Evolutionary conservation across 2,113 vertebrate species (phyloP).

Genomic region (Tricholaema leucomelas): DNA sequence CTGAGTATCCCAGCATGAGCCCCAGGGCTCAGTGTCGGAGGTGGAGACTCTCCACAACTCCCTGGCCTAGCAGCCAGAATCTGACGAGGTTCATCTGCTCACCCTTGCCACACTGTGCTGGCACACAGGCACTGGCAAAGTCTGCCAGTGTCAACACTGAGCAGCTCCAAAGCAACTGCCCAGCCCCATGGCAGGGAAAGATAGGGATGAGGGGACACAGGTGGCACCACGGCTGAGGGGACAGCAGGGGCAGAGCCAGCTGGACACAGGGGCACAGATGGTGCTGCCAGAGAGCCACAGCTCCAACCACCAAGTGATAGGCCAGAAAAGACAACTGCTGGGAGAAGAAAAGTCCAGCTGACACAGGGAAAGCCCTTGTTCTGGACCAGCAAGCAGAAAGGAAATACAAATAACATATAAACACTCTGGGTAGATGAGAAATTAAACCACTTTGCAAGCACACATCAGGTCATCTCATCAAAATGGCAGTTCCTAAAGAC

Average conservation of each 20-base stretch:
- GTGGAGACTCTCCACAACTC: neutral
- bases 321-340: neutral
- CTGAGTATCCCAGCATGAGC: neutral
- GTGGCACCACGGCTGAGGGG: accelerated
- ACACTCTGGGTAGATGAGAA: neutral
- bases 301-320: accelerated
- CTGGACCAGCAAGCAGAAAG: neutral
- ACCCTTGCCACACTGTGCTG: neutral
- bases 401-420: too few relatives aligned
- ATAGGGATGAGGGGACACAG: neutral
- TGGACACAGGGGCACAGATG: neutral
- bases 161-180: neutral
- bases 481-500: accelerated
- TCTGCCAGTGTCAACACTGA: neutral
- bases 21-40: accelerated
- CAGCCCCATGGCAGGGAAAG: accelerated
- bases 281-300: neutral
- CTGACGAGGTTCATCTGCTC: neutral
- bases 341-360: neutral
- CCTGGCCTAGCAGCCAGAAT: neutral
- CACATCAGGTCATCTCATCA: neutral
- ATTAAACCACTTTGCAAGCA: neutral
- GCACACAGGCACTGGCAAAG: neutral
- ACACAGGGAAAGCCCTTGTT: neutral
- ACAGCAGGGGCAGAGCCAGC: neutral